Base-by-base conservation (phyloP, 2,888 invertebrate genomes). In the Drosophila aldrichi region DNA sequence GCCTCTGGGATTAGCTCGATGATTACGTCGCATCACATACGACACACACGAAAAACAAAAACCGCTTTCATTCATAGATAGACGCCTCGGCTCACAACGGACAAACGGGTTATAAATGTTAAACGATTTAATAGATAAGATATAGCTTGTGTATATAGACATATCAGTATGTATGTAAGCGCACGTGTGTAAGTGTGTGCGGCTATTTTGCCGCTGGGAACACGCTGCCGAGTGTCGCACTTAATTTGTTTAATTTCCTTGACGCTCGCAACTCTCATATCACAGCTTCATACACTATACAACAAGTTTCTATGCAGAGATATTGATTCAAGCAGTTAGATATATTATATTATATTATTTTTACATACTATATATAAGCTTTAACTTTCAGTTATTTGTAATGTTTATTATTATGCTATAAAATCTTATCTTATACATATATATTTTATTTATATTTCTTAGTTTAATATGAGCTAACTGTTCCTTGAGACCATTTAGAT, bases 61-160 rank as follows among this genome's bases (percentile, higher is more conserved):
- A 62, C 69, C 64, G 82, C 88, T 84, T 84, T 88, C 84, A 84
- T 84, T 84, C 84, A 84, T 88, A 79, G 89, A 78, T 81, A 76
- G 54, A 65, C 48, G 68, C 52, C 63, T 51, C 62, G 64, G 61
- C 69, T 73, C 70, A 60, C 70, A 70, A 14, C 70, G 54, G 18
- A 40, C 70, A 79, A 84, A 83, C 84, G 75, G 81, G 84, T 84
- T 88, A 83, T 79, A 79, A 82, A 86, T 83, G 88, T 74, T 86
- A 81, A 88, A 86, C 87, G 84, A 84, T 84, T 79, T 74, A 74
- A 83, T 81, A 88, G 89, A 84, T 84, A 88, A 86, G 87, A 84
- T 88, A 70, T 66, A 18, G 18, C 41, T 12, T n/a, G 10, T 52
- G 10, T 52, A 60, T 64, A 64, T 56, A 14, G 2, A 20, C 14